Conservation (phyloP, 2,888 invertebrate genomes). For the Limnephilus marmoratus region DNA sequence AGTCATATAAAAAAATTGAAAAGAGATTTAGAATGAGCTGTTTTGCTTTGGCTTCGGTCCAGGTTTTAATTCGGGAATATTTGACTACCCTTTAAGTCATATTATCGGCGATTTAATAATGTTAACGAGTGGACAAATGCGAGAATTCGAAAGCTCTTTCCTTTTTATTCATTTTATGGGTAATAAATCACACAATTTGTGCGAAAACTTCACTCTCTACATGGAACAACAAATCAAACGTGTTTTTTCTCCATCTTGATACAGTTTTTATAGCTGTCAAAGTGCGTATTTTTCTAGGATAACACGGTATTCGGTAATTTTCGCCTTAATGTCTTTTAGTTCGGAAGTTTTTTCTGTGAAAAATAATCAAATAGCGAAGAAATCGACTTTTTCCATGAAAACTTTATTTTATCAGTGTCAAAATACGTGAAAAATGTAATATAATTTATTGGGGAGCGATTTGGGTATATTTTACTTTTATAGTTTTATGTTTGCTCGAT, state of each 20-base stretch:
- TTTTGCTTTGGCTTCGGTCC: slow-evolving; percentile 22
- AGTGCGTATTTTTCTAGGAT: slow-evolving; percentile 60
- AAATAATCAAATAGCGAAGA: slow-evolving; percentile 16
- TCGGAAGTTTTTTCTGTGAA: slow-evolving; percentile 49
- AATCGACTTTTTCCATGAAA: slow-evolving; percentile 23
- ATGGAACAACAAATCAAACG: slow-evolving; percentile 59
- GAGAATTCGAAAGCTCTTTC: slow-evolving; percentile 5
- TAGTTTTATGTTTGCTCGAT: slow-evolving; percentile 36
- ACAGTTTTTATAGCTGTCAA: slow-evolving; percentile 59
- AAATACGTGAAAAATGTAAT: slow-evolving; percentile 48
- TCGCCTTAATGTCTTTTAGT: slow-evolving; percentile 60
- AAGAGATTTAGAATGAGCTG: neutral
- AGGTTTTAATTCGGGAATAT: slow-evolving; percentile 4
- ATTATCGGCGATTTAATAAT: slow-evolving; percentile 37
- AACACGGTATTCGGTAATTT: slow-evolving; percentile 63
- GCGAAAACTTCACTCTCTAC: slow-evolving; percentile 54
- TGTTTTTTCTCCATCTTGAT: slow-evolving; percentile 58
- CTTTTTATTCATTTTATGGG: neutral
- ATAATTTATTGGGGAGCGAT: slow-evolving; percentile 26
- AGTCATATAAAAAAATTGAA: neutral
- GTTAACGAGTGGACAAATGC: slow-evolving; percentile 43
- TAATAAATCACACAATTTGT: slow-evolving; percentile 54
- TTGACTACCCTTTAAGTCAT: neutral
- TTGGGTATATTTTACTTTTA: slow-evolving; percentile 11
- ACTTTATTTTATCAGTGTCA: slow-evolving; percentile 48